Evolutionary conservation across 2,888 invertebrate species (phyloP).

Genomic region (Brenthis daphne): DNA sequence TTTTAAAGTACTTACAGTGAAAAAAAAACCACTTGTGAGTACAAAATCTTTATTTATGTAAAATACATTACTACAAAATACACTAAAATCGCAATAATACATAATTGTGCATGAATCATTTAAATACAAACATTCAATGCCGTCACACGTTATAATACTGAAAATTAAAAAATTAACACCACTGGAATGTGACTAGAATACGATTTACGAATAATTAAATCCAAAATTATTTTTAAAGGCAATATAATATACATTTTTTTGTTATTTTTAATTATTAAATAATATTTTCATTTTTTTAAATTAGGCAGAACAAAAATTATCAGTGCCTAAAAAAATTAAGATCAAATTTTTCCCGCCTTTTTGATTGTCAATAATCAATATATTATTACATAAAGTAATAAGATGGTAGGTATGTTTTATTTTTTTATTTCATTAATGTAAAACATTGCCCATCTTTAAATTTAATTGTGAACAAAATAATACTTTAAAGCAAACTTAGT

Average conservation of each 20-base stretch:
- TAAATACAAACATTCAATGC: background rate
- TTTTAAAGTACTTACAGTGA: background rate
- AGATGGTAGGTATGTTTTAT: background rate
- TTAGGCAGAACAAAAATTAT: too few relatives aligned
- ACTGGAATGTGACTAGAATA: conserved; percentile 65
- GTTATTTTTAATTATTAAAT: too few relatives aligned
- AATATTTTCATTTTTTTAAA: too few relatives aligned
- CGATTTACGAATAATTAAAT: conserved; percentile 24
- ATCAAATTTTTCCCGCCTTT: conserved; percentile 5
- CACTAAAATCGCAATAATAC: background rate
- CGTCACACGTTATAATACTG: conserved; percentile 43
- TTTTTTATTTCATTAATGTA: too few relatives aligned
- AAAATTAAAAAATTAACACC: conserved; percentile 42
- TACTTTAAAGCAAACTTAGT: conserved; percentile 2
- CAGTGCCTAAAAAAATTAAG: conserved; percentile 2
- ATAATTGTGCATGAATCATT: conserved; percentile 7
- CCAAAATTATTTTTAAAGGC: background rate
- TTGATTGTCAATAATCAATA: background rate
- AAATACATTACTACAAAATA: conserved; percentile 4
- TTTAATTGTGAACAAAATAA: too few relatives aligned
- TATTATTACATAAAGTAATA: background rate
- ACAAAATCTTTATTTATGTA: conserved; percentile 3
- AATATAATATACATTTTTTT: too few relatives aligned
- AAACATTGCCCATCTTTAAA: too few relatives aligned
- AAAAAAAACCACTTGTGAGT: background rate